phyloP scores from a whole-genome alignment of 2,797 vertebrate species.

The Neomorphus geoffroyi region DNA sequence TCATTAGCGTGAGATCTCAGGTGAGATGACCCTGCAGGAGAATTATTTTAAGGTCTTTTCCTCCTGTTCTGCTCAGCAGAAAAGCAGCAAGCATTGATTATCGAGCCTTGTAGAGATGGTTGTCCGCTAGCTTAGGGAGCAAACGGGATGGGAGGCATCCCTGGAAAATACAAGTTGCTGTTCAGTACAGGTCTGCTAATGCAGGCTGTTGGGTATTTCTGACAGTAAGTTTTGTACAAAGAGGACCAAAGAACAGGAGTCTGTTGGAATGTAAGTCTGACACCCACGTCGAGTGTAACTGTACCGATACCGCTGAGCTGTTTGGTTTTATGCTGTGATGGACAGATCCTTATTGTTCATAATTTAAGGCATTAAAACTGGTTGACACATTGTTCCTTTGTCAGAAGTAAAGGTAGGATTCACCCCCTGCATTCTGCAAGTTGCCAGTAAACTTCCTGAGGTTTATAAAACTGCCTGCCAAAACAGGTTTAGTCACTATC shows the following conservation, averaged over 20 bases:
- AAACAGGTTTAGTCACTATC: fast-evolving
- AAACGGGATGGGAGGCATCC: background rate
- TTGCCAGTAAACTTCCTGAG: background rate
- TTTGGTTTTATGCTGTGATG: background rate
- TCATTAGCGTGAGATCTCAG: fast-evolving
- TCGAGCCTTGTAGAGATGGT: background rate
- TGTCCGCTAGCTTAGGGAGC: background rate
- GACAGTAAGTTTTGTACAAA: background rate
- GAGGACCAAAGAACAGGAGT: slow-evolving; percentile 49
- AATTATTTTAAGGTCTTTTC: background rate
- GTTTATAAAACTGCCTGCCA: background rate
- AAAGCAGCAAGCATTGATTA: background rate
- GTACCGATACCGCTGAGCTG: background rate
- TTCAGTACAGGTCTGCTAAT: fast-evolving
- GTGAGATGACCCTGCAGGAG: background rate
- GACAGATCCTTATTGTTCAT: background rate
- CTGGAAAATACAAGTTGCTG: background rate
- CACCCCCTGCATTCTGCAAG: background rate
- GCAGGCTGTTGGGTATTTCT: background rate
- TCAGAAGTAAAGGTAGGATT: background rate
- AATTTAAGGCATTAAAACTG: background rate
- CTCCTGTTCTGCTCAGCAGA: background rate
- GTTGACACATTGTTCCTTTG: background rate
- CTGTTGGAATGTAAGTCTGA: background rate
- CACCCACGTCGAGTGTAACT: fast-evolving